Percentiles rank a stretch among this genome's conserved stretches.
Evolutionary conservation across 1,140 invertebrate genomes (phyloP).

Genomic region (Anthonomus grandis): DNA sequence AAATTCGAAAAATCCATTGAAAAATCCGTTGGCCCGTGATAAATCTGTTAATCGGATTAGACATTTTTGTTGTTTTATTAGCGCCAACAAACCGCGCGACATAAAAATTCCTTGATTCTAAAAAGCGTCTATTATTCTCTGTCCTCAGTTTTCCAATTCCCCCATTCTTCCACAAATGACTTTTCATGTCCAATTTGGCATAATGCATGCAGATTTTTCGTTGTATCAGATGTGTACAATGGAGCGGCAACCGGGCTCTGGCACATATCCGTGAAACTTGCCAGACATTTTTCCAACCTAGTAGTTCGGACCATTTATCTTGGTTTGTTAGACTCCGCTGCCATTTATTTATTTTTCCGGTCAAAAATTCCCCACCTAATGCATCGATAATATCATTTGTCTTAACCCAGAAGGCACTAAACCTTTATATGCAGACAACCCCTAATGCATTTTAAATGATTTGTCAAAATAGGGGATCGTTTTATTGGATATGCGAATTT

Average conservation of each 20-base stretch:
- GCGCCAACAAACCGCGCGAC: too few relatives aligned
- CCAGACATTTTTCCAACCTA: constrained; percentile 36
- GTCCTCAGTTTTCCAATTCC: too few relatives aligned
- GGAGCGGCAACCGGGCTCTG: constrained; percentile 26
- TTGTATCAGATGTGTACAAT: constrained; percentile 33
- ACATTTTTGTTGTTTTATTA: too few relatives aligned
- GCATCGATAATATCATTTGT: constrained; percentile 44
- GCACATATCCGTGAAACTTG: constrained; percentile 30
- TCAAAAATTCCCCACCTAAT: constrained; percentile 40
- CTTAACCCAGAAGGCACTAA: constrained; percentile 34
- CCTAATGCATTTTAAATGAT: constrained; percentile 34
- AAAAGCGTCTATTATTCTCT: too few relatives aligned
- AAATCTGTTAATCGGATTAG: too few relatives aligned
- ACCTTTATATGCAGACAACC: constrained; percentile 26
- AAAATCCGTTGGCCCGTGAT: too few relatives aligned
- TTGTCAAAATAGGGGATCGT: constrained; percentile 39
- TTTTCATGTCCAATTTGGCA: constrained; percentile 36
- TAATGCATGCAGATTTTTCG: constrained; percentile 30
- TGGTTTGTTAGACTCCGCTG: constrained; percentile 40
- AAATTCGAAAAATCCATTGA: too few relatives aligned
- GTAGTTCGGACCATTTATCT: constrained; percentile 41
- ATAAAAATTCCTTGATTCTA: too few relatives aligned
- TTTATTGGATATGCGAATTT: too few relatives aligned
- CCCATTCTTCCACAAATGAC: constrained; percentile 24
- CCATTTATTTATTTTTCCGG: constrained; percentile 40